These are phyloP conservation scores for Bombus pyrosoma DNA, from an alignment of 1,140 invertebrate species.

Conservation along the genomic window DNA sequence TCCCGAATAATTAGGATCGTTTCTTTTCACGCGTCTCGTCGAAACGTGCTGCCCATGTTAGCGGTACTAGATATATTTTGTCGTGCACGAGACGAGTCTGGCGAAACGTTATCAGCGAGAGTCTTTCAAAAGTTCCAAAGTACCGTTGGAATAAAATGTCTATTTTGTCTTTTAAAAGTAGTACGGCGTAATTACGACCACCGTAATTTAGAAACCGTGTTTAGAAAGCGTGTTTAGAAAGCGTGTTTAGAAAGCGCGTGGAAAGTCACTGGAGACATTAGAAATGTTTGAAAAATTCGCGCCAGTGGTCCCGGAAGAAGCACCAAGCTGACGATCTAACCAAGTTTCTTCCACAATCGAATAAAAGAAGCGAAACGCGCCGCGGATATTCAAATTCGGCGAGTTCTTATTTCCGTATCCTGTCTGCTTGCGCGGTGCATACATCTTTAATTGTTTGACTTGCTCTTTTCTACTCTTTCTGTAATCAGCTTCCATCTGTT, in stretches of 20 bases:
- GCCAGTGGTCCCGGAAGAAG: background rate
- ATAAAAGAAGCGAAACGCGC: background rate
- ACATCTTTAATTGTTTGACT: too few relatives aligned
- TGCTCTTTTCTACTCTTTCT: too few relatives aligned
- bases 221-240: background rate
- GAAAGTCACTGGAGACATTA: background rate
- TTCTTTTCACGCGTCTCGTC: background rate
- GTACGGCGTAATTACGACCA: background rate
- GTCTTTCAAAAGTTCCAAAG: too few relatives aligned
- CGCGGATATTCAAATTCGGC: background rate
- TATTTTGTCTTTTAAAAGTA: too few relatives aligned
- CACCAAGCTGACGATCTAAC: background rate
- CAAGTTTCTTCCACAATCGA: background rate
- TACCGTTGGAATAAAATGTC: background rate
- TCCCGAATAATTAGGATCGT: constrained; percentile 28
- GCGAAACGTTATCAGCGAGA: background rate
- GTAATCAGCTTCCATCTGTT: too few relatives aligned
- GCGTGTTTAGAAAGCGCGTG: background rate
- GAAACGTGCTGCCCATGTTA: background rate
- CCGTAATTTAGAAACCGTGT: background rate
- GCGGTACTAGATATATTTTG: background rate
- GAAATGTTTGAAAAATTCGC: background rate
- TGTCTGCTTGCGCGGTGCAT: too few relatives aligned
- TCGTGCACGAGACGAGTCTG: too few relatives aligned
- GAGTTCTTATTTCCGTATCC: too few relatives aligned